Base-by-base conservation (phyloP, 2,888 invertebrate genomes). In the Limnephilus lunatus region DNA sequence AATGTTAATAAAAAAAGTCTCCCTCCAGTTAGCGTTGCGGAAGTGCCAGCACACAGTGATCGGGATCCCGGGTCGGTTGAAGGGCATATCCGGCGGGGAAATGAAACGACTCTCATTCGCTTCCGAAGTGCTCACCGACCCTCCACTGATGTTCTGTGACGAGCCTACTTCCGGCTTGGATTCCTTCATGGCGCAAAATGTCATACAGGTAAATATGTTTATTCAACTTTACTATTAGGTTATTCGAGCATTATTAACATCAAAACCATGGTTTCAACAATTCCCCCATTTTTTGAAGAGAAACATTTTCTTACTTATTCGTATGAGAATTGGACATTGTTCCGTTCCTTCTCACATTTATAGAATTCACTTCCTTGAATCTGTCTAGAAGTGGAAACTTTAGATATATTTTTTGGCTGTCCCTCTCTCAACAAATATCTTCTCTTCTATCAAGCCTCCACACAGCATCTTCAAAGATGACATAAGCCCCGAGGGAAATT, bases 101-200 rank as follows among this genome's bases (percentile, higher is more conserved):
- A 98, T 98, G 97, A 99, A 99, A 95, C 96, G 99, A 92, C 96
- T 99, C 19, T 98, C 99, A 0, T 99, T 99, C 95, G 99, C 99
- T 31, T 98, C 99, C n/a, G 99, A 99, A 96, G 98, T 99, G 3
- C 96, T 99, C 85, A 99, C 99, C 0, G 98, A 99, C 96, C 99
- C 99, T 0, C 98, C 98, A 0, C 96, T 99, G 85, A 97, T 99
- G 97, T 99, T 99, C 95, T 99, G 99, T 95, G 99, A 99, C 94
- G 99, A 99, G 94, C 99, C 99, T 0, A 99, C 99, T 0, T 99
- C 99, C 0, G 99, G 99, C 1, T 96, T 99, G 92, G 99, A 99
- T 95, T 99, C 99, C 0, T 99, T 98, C 94, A 99, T 99, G 99
- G 99, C 99, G 0, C 98, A 98, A 94, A 99, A 98, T 95, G 98